A percentile compares a stretch with the other conserved stretches of the same genome.
These are phyloP conservation scores for Ciconia maguari DNA, from an alignment of 2,113 vertebrate species.

Conservation along the genomic window DNA sequence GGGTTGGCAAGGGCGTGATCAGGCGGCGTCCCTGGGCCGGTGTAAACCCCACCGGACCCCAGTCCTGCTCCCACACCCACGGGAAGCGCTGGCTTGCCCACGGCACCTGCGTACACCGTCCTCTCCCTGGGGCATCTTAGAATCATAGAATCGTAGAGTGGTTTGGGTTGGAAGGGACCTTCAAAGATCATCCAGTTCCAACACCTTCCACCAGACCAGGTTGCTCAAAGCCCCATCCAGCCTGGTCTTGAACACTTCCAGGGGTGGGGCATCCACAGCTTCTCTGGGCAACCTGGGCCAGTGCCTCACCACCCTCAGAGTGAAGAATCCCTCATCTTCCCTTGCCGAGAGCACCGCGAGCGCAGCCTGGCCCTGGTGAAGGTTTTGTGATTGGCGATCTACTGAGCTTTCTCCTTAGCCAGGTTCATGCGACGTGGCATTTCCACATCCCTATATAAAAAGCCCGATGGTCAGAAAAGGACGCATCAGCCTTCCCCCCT, in stretches of 20 bases:
- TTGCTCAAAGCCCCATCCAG: not conserved
- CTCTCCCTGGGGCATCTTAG: not conserved
- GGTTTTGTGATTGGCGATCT: not conserved
- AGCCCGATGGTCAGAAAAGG: not conserved
- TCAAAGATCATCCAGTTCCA: not conserved
- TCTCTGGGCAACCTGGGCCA: not conserved
- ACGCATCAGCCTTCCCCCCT: not conserved
- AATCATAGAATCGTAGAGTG: not conserved
- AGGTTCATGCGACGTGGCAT: rapidly evolving
- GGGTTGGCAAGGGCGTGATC: not conserved
- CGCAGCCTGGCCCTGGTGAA: not conserved
- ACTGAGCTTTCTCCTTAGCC: not conserved
- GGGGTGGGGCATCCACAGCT: not conserved
- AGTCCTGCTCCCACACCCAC: not conserved
- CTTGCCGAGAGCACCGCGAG: not conserved
- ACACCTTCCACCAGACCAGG: not conserved
- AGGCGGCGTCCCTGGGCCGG: not conserved
- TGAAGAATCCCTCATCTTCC: not conserved
- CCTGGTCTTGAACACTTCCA: not conserved
- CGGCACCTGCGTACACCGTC: rapidly evolving
- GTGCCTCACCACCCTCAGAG: not conserved
- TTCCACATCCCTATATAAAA: not conserved
- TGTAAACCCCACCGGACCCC: rapidly evolving
- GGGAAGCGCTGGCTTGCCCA: not conserved
- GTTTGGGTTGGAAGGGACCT: not conserved